Evolutionary conservation across 2,797 vertebrate genomes (phyloP).

Genomic region (Malurus splendens): DNA sequence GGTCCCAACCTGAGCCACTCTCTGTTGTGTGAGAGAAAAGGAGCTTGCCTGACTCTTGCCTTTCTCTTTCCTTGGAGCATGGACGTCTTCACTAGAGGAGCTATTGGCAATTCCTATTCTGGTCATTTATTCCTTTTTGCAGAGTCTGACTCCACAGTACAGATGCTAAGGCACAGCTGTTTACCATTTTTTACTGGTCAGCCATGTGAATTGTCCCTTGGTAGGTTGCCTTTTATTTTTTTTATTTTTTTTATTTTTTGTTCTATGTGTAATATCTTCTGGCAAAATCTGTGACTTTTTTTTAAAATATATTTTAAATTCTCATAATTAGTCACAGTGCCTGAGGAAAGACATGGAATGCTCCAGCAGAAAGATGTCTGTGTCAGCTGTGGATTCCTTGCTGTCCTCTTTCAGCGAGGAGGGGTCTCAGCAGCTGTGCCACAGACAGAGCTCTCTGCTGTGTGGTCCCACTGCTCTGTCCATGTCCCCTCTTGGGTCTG

Average conservation of each 20-base stretch:
- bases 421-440: slow-evolving; percentile 11
- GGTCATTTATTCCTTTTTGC: background rate
- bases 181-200: slow-evolving; percentile 12
- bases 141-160: background rate
- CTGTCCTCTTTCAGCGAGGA: slow-evolving; percentile 11
- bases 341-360: slow-evolving; percentile 22
- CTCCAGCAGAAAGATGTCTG: background rate
- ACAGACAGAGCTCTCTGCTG: background rate
- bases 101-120: background rate
- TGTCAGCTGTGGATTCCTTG: slow-evolving; percentile 54
- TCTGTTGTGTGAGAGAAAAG: background rate
- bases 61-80: background rate
- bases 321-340: slow-evolving; percentile 45
- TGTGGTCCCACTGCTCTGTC: background rate
- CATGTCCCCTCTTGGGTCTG: fast-evolving
- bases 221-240: background rate
- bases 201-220: slow-evolving; percentile 41
- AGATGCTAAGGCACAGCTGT: slow-evolving; percentile 62
- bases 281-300: slow-evolving; percentile 20
- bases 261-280: slow-evolving; percentile 19
- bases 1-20: background rate
- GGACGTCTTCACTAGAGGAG: background rate
- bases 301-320: background rate
- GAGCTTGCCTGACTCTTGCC: fast-evolving
- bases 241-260: too few relatives aligned